Percentiles rank a stretch among this genome's conserved stretches.
phyloP scores from a whole-genome alignment of 2,797 vertebrate genomes.

The Vireo griseus region DNA sequence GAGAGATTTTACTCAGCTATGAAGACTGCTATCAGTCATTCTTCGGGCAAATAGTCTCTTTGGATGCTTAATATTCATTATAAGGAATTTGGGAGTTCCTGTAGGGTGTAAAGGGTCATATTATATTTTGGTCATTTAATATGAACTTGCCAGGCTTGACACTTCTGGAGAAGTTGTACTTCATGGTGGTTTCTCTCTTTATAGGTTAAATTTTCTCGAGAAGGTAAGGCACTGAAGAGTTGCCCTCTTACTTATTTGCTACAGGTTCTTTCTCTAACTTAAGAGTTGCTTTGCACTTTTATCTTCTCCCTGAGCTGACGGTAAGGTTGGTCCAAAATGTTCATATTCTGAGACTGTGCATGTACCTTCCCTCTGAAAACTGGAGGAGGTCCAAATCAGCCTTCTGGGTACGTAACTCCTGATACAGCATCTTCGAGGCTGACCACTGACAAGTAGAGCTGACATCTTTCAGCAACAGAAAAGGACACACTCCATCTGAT shows the following conservation, averaged over 20 bases:
- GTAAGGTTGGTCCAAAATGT: background rate
- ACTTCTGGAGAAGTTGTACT: background rate
- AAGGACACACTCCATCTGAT: background rate
- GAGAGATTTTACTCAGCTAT: background rate
- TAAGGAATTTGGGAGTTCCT: background rate
- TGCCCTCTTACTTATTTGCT: background rate
- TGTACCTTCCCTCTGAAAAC: background rate
- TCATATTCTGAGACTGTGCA: background rate
- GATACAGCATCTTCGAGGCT: accelerated
- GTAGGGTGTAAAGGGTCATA: background rate
- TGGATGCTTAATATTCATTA: background rate
- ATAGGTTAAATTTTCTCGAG: background rate
- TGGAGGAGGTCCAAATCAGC: background rate
- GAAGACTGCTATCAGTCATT: background rate
- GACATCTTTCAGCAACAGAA: background rate
- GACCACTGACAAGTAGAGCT: background rate
- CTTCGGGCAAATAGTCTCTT: background rate
- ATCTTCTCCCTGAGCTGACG: background rate
- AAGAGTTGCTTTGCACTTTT: background rate
- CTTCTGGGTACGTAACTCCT: background rate
- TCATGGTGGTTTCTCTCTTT: background rate
- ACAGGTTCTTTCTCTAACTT: background rate
- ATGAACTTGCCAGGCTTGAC: background rate
- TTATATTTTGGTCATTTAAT: background rate
- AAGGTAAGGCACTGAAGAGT: background rate